Base-by-base conservation (phyloP, 1,140 invertebrate genomes). In the Magallana angulata region DNA sequence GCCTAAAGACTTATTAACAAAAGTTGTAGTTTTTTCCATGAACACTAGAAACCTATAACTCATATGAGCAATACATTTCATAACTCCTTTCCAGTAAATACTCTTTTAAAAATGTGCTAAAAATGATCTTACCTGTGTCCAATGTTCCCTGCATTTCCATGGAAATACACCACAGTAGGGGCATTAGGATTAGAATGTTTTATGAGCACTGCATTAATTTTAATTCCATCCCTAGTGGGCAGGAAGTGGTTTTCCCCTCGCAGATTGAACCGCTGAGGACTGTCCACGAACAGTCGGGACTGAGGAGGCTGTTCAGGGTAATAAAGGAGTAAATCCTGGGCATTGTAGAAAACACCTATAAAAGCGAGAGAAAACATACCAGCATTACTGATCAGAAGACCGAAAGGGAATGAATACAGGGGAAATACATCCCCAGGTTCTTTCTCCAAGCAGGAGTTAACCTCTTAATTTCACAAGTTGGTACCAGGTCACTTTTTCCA, bases 111-210 rank as follows among this genome's bases (percentile, higher is more conserved):
- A 2, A 48, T 48, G 5, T 2, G 2, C 36, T 48, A 48, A 48
- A 48, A 48, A 48, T 16, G 7, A 57, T 5, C 81, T 82, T 16
- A 97, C 97, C 97, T 96, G 94, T 99, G 98, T 0, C 98, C 98
- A 96, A 99, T 98, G 94, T 99, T 99, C 18, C 98, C 98, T 87
- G 98, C 98, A 96, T 99, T 99, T 9, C 98, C 98, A 96, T 99
- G 98, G 82, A 99, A 97, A 95, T 97, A 99, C 18, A 99, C 94
- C 90, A 99, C 95, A 1, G 98, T 98, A 1, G 97, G 97, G 81
- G 96, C 96, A 71, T 85, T 91, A 59, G 85, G 76, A 58, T 96
- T 96, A 8, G 96, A 95, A 94, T 98, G 98, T 92, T 97, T 96
- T 86, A 99, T 97, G 90, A 98, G 97, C 93, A 98, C 98, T 92